Percentiles rank a stretch among this genome's conserved stretches.
These are phyloP conservation scores for Plumapathes pennacea DNA, from an alignment of 92 coral and sea anemone genomes.

Conservation along the genomic window DNA sequence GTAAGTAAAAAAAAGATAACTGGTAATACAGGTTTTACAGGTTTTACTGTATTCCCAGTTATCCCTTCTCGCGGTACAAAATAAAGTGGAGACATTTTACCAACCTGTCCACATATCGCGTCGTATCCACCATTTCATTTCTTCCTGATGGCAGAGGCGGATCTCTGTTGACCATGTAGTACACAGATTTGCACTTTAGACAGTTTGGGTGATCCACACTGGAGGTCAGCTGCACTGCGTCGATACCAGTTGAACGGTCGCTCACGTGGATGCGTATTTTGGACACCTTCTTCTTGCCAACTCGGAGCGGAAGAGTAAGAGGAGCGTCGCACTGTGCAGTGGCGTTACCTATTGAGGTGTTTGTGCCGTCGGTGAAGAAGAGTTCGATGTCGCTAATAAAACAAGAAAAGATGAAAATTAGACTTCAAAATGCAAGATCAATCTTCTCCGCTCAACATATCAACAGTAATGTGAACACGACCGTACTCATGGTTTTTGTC, in stretches of 20 bases:
- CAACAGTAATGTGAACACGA: too few species aligned
- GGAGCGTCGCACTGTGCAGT: slow-evolving; percentile 97
- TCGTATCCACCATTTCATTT: slow-evolving; percentile 40
- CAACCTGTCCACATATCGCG: slow-evolving; percentile 87
- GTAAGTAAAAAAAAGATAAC: too few species aligned
- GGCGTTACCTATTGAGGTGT: slow-evolving; percentile 74
- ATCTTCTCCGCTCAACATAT: too few species aligned
- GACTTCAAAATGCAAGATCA: too few species aligned
- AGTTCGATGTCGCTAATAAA: slow-evolving; percentile 77
- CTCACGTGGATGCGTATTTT: slow-evolving; percentile 68
- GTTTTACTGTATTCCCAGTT: too few species aligned
- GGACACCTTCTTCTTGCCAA: slow-evolving; percentile 67
- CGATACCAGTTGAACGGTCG: slow-evolving; percentile 57
- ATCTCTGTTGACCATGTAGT: slow-evolving; percentile 69
- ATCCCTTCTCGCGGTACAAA: too few species aligned
- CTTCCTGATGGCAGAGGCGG: slow-evolving; percentile 71
- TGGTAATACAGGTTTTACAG: too few species aligned
- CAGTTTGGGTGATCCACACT: slow-evolving; percentile 89
- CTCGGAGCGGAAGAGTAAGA: slow-evolving; percentile 73
- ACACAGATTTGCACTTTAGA: slow-evolving; percentile 69
- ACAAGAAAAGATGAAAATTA: too few species aligned
- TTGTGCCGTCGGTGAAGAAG: slow-evolving; percentile 54
- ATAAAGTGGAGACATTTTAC: too few species aligned
- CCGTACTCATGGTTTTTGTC: too few species aligned
- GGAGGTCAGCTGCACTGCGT: slow-evolving; percentile 90